Conservation (phyloP, 2,888 invertebrate species). For the Chalcis sispes region DNA sequence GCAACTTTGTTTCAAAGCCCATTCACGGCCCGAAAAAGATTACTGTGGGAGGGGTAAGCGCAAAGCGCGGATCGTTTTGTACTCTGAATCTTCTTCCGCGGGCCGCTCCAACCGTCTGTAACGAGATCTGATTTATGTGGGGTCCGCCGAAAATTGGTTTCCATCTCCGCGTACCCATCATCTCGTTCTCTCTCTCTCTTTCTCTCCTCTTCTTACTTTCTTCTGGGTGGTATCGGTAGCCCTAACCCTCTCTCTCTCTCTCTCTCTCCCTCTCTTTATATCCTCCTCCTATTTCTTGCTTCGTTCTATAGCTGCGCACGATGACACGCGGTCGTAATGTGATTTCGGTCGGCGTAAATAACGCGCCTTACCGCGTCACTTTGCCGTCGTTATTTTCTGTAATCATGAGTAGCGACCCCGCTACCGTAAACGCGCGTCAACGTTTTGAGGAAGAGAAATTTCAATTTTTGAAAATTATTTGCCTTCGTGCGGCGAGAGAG, state of each 20-base stretch:
- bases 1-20: constrained; percentile 68
- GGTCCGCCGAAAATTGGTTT: constrained; percentile 72
- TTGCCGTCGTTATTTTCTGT: too few relatives aligned
- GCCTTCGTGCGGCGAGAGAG: too few relatives aligned
- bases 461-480: too few relatives aligned
- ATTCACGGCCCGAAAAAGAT: too few relatives aligned
- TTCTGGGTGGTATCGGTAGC: constrained; percentile 47
- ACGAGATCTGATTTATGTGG: constrained; percentile 74
- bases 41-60: constrained; percentile 49
- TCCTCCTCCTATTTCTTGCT: too few relatives aligned
- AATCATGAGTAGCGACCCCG: too few relatives aligned
- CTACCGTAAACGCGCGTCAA: too few relatives aligned
- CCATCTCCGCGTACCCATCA: constrained; percentile 64
- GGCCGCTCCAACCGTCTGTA: constrained; percentile 68
- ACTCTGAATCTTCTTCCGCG: constrained; percentile 44
- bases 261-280: too few relatives aligned
- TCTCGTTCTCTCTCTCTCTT: constrained; percentile 13
- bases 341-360: constrained; percentile 54
- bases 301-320: too few relatives aligned
- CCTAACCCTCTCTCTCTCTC: background rate
- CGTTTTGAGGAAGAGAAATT: too few relatives aligned
- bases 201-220: background rate
- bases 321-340: constrained; percentile 54
- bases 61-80: constrained; percentile 42
- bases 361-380: constrained; percentile 15